Evolutionary conservation across 2,888 invertebrate genomes (phyloP).

Genomic region (Scaptomyza parva): DNA sequence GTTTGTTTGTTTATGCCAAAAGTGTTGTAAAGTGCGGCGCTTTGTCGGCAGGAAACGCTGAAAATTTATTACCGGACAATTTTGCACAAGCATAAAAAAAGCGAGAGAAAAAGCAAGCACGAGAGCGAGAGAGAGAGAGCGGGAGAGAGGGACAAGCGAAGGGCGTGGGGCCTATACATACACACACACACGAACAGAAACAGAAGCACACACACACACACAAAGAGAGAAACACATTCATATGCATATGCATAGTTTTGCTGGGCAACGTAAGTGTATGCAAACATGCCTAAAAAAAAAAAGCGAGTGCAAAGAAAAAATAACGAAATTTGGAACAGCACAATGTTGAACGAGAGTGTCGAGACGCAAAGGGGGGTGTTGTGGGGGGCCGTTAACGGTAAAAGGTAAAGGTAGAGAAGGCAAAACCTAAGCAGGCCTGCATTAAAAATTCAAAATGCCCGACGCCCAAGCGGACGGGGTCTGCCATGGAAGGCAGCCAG

Average conservation of each 20-base stretch:
- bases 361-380: constrained; percentile 2
- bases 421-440: constrained; percentile 57
- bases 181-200: constrained; percentile 9
- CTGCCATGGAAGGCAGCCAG: constrained; percentile 56
- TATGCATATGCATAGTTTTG: constrained; percentile 77
- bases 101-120: too few species aligned
- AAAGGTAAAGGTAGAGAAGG: background rate
- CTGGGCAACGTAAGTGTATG: constrained; percentile 72
- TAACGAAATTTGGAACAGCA: constrained; percentile 53
- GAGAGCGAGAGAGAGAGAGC: too few species aligned
- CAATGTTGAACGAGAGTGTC: background rate
- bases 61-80: constrained; percentile 83
- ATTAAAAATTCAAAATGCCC: constrained; percentile 81
- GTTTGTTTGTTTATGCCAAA: constrained; percentile 79
- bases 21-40: constrained; percentile 82
- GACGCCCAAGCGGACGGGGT: constrained; percentile 62
- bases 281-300: constrained; percentile 76
- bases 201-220: constrained; percentile 24
- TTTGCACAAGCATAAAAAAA: constrained; percentile 68
- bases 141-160: constrained; percentile 34
- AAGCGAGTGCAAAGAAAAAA: background rate
- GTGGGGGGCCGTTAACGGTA: background rate
- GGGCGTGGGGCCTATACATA: constrained; percentile 9
- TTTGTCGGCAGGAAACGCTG: constrained; percentile 81
- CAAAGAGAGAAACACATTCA: constrained; percentile 41